These are phyloP conservation scores for Nephotettix cincticeps DNA, from an alignment of 1,140 invertebrate species.

Conservation along the genomic window DNA sequence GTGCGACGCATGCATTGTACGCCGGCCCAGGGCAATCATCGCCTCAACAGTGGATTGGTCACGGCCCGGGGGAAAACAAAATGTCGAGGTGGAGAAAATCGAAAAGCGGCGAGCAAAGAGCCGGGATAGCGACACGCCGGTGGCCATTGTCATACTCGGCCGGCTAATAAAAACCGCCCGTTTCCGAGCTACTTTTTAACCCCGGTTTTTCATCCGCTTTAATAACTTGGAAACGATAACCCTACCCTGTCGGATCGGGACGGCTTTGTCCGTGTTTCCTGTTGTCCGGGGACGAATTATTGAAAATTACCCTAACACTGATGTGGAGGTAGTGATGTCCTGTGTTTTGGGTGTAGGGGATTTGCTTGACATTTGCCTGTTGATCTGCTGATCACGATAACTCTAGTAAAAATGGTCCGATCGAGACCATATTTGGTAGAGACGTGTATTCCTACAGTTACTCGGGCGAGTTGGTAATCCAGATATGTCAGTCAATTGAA, in stretches of 20 bases:
- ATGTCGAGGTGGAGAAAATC: conserved; percentile 18
- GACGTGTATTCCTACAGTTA: no score
- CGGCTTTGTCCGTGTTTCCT: conserved; percentile 4
- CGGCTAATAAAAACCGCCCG: conserved; percentile 12
- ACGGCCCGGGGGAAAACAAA: conserved; percentile 13
- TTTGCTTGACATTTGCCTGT: no score
- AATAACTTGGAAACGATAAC: conserved; percentile 14
- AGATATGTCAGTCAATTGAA: no score
- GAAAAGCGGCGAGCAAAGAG: conserved; percentile 12
- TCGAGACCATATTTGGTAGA: no score
- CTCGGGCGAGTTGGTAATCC: no score
- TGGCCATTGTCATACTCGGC: conserved; percentile 7
- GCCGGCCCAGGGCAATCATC: neutral
- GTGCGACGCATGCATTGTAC: neutral
- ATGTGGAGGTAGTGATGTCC: no score
- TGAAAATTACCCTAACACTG: conserved; percentile 4
- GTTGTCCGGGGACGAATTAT: neutral
- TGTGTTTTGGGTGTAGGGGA: no score
- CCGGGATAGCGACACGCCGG: conserved; percentile 5
- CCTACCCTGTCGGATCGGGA: neutral
- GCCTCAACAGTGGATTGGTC: conserved; percentile 5
- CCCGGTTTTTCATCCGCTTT: conserved; percentile 1
- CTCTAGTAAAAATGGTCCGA: no score
- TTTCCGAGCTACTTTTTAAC: neutral
- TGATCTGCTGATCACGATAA: no score